Evolutionary conservation across 2,113 vertebrate genomes (phyloP).

Genomic region (Hirundichthys speculiger): DNA sequence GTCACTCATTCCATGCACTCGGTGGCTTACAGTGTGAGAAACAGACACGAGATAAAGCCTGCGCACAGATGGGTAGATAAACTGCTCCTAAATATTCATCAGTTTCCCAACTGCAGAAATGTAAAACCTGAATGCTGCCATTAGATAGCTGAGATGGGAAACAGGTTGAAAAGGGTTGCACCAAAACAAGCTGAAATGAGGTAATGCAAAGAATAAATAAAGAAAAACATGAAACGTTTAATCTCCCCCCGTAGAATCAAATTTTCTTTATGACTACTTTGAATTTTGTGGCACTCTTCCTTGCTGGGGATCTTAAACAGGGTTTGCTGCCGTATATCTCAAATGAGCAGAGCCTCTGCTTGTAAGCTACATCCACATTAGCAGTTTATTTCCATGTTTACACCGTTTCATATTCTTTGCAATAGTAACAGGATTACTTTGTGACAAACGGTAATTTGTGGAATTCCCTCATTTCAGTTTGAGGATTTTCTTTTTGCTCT

Average conservation of each 20-base stretch:
- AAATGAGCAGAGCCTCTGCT: constrained; percentile 60
- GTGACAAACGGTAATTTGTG: constrained; percentile 81
- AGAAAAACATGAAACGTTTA: constrained; percentile 46
- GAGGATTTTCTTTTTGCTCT: constrained; percentile 72
- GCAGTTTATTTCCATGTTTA: constrained; percentile 81
- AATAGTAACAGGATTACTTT: constrained; percentile 85
- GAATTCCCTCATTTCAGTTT: constrained; percentile 82
- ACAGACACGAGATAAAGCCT: constrained; percentile 64
- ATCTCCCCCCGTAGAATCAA: constrained; percentile 58
- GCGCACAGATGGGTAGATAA: constrained; percentile 67
- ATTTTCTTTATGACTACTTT: constrained; percentile 52
- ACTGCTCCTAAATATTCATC: constrained; percentile 68
- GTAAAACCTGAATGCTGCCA: constrained; percentile 33
- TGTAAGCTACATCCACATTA: constrained; percentile 69
- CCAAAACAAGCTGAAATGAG: constrained; percentile 33
- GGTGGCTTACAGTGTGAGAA: constrained; percentile 58
- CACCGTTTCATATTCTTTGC: constrained; percentile 76
- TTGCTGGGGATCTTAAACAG: constrained; percentile 50
- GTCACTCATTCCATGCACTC: constrained; percentile 60
- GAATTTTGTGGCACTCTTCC: constrained; percentile 50
- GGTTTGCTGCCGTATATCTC: constrained; percentile 68
- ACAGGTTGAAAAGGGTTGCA: constrained; percentile 16
- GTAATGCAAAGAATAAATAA: constrained; percentile 46
- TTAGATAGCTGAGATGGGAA: constrained; percentile 32
- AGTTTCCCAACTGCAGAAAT: constrained; percentile 35